A percentile compares a stretch with the other conserved stretches of the same genome.
Conservation (phyloP, 1,140 invertebrate genomes). For the Trachelipus rathkii region DNA sequence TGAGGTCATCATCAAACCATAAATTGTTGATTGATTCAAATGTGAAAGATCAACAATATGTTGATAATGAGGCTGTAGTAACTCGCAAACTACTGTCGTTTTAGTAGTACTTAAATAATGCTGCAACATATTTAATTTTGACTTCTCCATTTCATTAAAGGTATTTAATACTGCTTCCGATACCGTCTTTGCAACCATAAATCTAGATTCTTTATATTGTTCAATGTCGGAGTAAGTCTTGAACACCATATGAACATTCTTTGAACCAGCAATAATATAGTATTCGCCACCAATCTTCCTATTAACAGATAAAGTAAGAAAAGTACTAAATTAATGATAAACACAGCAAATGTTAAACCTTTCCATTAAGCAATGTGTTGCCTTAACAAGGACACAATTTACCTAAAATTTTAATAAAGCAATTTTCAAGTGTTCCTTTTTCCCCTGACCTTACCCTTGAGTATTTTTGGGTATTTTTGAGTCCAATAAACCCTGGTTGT, state of each 20-base stretch:
- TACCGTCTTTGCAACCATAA: slow-evolving; percentile 48
- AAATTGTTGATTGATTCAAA: slow-evolving; percentile 49
- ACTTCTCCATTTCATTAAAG: slow-evolving; percentile 46
- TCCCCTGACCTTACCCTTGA: no score
- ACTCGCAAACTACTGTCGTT: slow-evolving; percentile 54
- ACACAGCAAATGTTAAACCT: neutral
- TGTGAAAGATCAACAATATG: slow-evolving; percentile 54
- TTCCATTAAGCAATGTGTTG: neutral
- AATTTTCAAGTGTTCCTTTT: no score
- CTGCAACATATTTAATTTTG: slow-evolving; percentile 37
- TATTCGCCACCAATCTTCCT: slow-evolving; percentile 48
- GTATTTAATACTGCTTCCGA: slow-evolving; percentile 40
- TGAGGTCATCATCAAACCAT: slow-evolving; percentile 53
- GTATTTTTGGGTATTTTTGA: no score
- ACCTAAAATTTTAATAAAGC: no score
- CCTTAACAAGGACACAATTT: no score
- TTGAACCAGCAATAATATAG: slow-evolving; percentile 53
- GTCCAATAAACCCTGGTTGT: no score
- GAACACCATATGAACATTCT: slow-evolving; percentile 56
- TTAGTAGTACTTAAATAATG: slow-evolving; percentile 45
- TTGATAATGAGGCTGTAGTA: slow-evolving; percentile 53
- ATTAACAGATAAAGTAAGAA: neutral
- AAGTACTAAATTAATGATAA: neutral
- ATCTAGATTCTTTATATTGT: slow-evolving; percentile 49
- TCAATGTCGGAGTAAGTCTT: slow-evolving; percentile 51